These are phyloP conservation scores for Formica exsecta DNA, from an alignment of 1,140 invertebrate genomes.

Conservation along the genomic window DNA sequence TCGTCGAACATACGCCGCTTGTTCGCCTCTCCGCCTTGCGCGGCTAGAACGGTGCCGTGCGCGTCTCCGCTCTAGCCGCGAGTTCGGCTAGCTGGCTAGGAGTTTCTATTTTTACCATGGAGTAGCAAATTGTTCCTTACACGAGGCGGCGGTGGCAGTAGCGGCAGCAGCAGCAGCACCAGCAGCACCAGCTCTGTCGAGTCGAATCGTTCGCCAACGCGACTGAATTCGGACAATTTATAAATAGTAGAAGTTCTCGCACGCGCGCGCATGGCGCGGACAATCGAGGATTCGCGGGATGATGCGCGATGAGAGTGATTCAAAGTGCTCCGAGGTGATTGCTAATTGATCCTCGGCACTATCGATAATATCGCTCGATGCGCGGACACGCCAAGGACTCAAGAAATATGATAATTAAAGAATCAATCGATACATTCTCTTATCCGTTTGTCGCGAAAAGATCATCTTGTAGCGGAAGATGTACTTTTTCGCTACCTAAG, in stretches of 20 bases:
- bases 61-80: slow-evolving; percentile 76
- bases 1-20: slow-evolving; percentile 34
- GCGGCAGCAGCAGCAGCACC: not conserved
- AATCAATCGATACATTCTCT: not conserved
- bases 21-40: slow-evolving; percentile 56
- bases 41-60: slow-evolving; percentile 68
- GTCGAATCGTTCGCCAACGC: slow-evolving; percentile 80
- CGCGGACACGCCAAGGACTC: not conserved
- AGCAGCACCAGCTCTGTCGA: slow-evolving; percentile 67
- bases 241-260: slow-evolving; percentile 82
- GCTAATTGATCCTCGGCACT: not conserved
- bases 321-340: slow-evolving; percentile 12
- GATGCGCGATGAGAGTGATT: slow-evolving; percentile 38
- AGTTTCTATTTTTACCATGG: slow-evolving; percentile 86
- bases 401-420: slow-evolving; percentile 2
- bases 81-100: slow-evolving; percentile 82
- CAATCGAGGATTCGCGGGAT: slow-evolving; percentile 72
- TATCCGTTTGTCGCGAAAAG: not conserved
- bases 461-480: too few species aligned
- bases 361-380: not conserved
- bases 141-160: slow-evolving; percentile 41
- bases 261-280: slow-evolving; percentile 64
- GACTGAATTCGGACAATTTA: slow-evolving; percentile 84
- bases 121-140: slow-evolving; percentile 84
- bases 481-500: too few species aligned